Conservation (phyloP, 2,113 vertebrate genomes). For the Ctenodactylus gundi region DNA sequence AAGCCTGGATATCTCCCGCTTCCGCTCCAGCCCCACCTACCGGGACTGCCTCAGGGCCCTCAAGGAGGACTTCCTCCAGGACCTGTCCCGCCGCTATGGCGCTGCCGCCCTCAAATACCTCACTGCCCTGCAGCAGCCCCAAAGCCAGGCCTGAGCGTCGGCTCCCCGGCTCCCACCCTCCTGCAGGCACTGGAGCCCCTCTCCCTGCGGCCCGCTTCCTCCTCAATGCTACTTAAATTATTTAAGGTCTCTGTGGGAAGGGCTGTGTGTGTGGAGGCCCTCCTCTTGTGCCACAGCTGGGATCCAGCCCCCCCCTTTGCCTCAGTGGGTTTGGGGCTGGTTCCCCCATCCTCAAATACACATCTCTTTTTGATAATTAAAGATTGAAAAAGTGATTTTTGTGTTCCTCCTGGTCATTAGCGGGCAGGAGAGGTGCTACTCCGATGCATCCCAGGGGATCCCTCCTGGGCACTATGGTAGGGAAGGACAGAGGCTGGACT, state of each 20-base stretch:
- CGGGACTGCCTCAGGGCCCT: conserved; percentile 92
- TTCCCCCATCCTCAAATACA: not conserved
- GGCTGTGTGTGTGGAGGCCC: not conserved
- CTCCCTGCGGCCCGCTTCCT: not conserved
- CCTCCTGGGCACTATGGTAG: not conserved
- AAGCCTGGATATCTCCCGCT: conserved; percentile 97
- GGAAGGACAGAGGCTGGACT: not conserved
- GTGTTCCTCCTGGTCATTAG: not conserved
- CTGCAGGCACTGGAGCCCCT: not conserved
- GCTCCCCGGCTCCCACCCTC: not conserved
- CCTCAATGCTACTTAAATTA: conserved; percentile 81
- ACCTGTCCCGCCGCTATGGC: conserved; percentile 93
- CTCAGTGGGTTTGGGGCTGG: conserved; percentile 60
- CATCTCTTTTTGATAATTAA: conserved; percentile 78
- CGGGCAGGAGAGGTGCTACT: too few relatives aligned
- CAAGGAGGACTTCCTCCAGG: conserved; percentile 97
- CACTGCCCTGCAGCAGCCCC: conserved; percentile 91
- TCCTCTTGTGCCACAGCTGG: not conserved
- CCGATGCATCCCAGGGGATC: not conserved
- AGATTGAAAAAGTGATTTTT: conserved; percentile 68
- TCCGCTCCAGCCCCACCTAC: conserved; percentile 92
- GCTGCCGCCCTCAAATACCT: conserved; percentile 97
- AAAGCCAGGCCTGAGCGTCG: not conserved
- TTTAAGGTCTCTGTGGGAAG: conserved; percentile 66
- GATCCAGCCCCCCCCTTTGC: not conserved